These are phyloP conservation scores for Drosophila oshimai DNA, from an alignment of 1,140 invertebrate species.

Conservation along the genomic window DNA sequence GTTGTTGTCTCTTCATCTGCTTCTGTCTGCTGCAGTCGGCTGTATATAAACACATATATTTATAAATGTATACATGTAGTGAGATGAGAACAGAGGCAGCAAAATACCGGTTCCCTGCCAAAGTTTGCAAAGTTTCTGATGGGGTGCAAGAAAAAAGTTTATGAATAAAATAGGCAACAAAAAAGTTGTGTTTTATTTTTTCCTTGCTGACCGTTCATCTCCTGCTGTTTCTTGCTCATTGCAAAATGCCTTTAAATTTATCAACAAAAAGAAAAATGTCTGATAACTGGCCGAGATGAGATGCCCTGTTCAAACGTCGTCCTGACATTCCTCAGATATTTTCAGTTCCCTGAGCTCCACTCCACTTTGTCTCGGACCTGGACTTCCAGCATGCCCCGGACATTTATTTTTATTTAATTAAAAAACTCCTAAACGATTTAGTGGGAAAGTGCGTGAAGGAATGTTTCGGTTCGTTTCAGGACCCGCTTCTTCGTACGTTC, in stretches of 20 bases:
- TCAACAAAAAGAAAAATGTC: slow-evolving; percentile 26
- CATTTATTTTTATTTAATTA: slow-evolving; percentile 55
- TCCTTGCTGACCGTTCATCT: background rate
- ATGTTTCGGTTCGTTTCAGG: slow-evolving; percentile 3
- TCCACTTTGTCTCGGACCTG: background rate
- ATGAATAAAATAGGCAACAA: slow-evolving; percentile 27
- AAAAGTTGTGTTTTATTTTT: slow-evolving; percentile 15
- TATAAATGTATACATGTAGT: background rate
- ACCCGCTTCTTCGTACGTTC: too few species aligned
- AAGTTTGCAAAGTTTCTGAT: slow-evolving; percentile 34
- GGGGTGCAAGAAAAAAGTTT: slow-evolving; percentile 45
- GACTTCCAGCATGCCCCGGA: background rate
- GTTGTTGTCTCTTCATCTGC: slow-evolving; percentile 13
- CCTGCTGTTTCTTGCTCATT: slow-evolving; percentile 20
- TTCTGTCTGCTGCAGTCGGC: slow-evolving; percentile 35
- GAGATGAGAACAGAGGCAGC: background rate
- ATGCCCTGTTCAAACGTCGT: slow-evolving; percentile 18
- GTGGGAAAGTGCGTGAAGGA: slow-evolving; percentile 20
- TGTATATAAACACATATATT: background rate
- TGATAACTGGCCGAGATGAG: slow-evolving; percentile 2
- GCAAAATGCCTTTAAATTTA: slow-evolving; percentile 49
- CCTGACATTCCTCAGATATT: slow-evolving; percentile 12
- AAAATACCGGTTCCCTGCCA: slow-evolving; percentile 58
- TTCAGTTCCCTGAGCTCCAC: slow-evolving; percentile 3
- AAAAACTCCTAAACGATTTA: slow-evolving; percentile 39